Conservation (phyloP, 2,888 invertebrate species). For the Hirtodrosophila trivittata region DNA sequence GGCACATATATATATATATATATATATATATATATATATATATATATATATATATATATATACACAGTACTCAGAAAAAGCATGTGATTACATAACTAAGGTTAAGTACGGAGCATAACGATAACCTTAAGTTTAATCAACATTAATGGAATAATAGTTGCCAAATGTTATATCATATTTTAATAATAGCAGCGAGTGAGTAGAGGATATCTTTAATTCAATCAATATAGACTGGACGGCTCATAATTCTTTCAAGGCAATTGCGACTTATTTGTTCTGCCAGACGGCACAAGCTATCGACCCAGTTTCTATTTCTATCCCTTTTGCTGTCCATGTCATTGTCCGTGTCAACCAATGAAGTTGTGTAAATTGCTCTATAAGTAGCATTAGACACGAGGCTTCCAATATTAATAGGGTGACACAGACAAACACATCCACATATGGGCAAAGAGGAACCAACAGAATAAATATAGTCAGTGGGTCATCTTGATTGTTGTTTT, state of each 20-base stretch:
- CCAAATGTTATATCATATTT: too few species aligned
- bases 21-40: too few species aligned
- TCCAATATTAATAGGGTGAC: conserved; percentile 50
- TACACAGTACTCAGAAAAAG: too few species aligned
- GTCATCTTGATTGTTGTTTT: conserved; percentile 23
- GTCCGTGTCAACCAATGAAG: conserved; percentile 25
- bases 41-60: too few species aligned
- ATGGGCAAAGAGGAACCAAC: conserved; percentile 2
- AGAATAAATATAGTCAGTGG: conserved; percentile 33
- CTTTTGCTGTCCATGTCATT: conserved; percentile 15
- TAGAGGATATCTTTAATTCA: too few species aligned
- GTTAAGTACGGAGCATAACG: too few species aligned
- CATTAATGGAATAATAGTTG: too few species aligned
- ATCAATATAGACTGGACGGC: too few species aligned
- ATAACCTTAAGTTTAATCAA: too few species aligned
- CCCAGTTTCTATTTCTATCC: conserved; percentile 6
- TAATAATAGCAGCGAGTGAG: too few species aligned
- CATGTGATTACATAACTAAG: too few species aligned
- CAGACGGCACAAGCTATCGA: conserved; percentile 15
- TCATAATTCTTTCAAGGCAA: not conserved
- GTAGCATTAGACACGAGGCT: conserved; percentile 44
- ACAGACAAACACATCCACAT: conserved; percentile 12
- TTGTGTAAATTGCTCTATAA: conserved; percentile 52
- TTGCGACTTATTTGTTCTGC: conserved; percentile 42
- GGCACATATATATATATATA: too few species aligned